Conservation (phyloP, 2,888 invertebrate species). For the Xestia sexstrigata region DNA sequence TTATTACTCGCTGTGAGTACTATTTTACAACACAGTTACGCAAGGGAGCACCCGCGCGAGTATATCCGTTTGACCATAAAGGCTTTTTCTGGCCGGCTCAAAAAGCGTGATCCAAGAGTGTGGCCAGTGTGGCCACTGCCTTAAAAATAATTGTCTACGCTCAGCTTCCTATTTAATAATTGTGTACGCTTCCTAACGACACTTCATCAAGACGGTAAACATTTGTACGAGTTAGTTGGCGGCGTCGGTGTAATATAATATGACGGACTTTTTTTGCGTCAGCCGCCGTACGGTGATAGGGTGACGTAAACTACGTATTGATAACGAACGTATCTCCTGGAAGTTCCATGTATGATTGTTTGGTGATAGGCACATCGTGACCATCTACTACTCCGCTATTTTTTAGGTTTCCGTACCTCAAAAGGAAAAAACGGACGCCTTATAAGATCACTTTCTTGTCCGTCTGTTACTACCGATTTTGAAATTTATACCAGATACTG, state of each 20-base stretch:
- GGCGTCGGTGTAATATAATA: conserved; percentile 34
- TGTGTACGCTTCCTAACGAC: conserved; percentile 11
- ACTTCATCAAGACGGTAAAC: conserved; percentile 37
- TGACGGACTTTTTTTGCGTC: conserved; percentile 32
- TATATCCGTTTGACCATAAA: neutral
- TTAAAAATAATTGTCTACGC: neutral
- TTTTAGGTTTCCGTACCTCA: too few relatives aligned
- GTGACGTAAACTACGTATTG: conserved; percentile 31
- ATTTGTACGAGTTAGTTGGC: conserved; percentile 30
- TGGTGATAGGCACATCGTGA: neutral
- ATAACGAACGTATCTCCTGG: neutral
- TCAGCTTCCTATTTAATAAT: conserved; percentile 2
- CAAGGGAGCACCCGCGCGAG: neutral
- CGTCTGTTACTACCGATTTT: too few relatives aligned
- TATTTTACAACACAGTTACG: neutral
- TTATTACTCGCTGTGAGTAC: neutral
- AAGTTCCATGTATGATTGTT: neutral
- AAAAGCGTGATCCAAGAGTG: neutral
- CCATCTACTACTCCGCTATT: neutral
- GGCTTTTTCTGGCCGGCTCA: neutral
- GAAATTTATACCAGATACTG: too few relatives aligned
- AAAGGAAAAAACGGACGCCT: too few relatives aligned
- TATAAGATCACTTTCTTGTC: too few relatives aligned
- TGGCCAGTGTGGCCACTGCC: neutral
- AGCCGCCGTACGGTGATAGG: conserved; percentile 9